A percentile compares a stretch with the other conserved stretches of the same genome.
Conservation (phyloP, 2,888 invertebrate genomes). For the Craniophora ligustri region DNA sequence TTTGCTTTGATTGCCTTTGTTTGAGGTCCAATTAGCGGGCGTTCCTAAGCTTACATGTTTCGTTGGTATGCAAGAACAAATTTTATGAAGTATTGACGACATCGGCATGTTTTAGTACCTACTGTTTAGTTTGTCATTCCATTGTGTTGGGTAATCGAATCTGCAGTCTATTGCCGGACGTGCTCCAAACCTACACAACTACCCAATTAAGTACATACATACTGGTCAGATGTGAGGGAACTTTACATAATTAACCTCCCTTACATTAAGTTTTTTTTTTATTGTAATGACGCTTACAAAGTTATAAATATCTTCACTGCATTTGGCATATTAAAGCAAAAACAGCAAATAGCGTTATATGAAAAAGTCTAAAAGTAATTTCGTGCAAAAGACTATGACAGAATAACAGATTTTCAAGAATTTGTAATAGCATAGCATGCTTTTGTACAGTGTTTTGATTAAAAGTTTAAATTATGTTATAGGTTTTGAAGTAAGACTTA, state of each 20-base stretch:
- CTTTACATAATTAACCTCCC: no score
- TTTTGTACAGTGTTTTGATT: background rate
- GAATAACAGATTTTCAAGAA: background rate
- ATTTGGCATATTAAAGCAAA: no score
- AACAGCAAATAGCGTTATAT: no score
- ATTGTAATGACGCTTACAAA: no score
- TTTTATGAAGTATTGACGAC: constrained; percentile 10
- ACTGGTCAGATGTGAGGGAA: background rate
- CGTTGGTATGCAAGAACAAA: constrained; percentile 11
- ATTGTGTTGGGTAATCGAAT: constrained; percentile 27
- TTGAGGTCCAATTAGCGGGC: constrained; percentile 60
- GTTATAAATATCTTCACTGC: no score
- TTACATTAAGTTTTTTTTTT: no score
- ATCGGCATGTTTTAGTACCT: constrained; percentile 11
- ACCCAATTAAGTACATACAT: no score
- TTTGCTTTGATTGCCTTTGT: constrained; percentile 42
- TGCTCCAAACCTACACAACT: no score
- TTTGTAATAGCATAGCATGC: background rate
- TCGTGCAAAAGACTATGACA: background rate
- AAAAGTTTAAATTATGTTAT: background rate
- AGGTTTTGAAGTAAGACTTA: background rate
- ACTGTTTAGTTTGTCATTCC: constrained; percentile 28
- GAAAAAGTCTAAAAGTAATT: no score
- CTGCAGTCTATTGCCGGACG: background rate
- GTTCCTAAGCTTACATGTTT: constrained; percentile 18